Evolutionary conservation across 2,113 vertebrate species (phyloP).

Genomic region (human): GRCh38 chr9:108725001-108725500

Average conservation of each 20-base stretch:
- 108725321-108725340: neutral
- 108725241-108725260: neutral
- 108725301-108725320: neutral
- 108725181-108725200: neutral
- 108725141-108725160: neutral
- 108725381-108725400: neutral
- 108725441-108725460: too few species aligned
- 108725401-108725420: neutral
- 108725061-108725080: neutral
- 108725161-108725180: neutral
- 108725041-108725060: constrained; percentile 21
- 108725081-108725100: neutral
- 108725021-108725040: constrained; percentile 3
- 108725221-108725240: too few species aligned
- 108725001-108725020: neutral
- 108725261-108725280: neutral
- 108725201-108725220: neutral
- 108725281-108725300: neutral
- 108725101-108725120: neutral
- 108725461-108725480: neutral
- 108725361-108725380: neutral
- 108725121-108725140: neutral
- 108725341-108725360: neutral
- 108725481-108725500: neutral
- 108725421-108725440: neutral